Percentiles rank a stretch among this genome's conserved stretches.
Evolutionary conservation across 2,797 vertebrate genomes (phyloP).

Genomic region (Spinus olivaceus): DNA sequence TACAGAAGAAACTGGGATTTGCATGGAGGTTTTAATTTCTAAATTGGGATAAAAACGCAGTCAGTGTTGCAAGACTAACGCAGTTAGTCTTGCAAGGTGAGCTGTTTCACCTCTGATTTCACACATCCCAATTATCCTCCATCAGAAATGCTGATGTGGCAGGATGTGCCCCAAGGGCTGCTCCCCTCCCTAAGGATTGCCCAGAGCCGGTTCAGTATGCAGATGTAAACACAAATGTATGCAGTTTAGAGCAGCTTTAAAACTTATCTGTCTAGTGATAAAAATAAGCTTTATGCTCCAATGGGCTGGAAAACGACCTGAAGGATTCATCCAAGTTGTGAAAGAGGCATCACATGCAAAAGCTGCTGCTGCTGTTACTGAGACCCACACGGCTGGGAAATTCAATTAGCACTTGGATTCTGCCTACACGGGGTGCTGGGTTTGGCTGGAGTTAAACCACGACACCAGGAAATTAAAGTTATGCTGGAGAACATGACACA

Average conservation of each 20-base stretch:
- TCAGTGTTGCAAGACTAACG: too few species aligned
- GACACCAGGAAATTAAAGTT: not conserved
- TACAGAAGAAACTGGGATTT: not conserved
- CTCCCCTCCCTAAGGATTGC: not conserved
- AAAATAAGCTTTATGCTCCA: not conserved
- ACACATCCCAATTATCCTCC: not conserved
- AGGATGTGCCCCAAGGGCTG: not conserved
- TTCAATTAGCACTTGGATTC: not conserved
- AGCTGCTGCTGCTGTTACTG: not conserved
- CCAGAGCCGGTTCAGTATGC: not conserved
- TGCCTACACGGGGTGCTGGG: fast-evolving
- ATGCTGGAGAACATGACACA: not conserved
- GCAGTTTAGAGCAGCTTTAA: not conserved
- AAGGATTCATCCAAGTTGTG: not conserved
- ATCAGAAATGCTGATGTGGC: not conserved
- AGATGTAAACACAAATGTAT: not conserved
- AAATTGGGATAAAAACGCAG: not conserved
- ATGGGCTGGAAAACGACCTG: not conserved
- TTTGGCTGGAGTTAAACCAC: not conserved
- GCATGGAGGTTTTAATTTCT: not conserved
- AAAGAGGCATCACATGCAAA: not conserved
- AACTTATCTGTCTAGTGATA: not conserved
- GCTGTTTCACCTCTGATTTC: not conserved
- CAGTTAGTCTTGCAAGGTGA: not conserved
- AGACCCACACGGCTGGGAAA: not conserved